A percentile compares a stretch with the other conserved stretches of the same genome.
phyloP scores from a whole-genome alignment of 2,113 vertebrate species.

The Cinclus cinclus region DNA sequence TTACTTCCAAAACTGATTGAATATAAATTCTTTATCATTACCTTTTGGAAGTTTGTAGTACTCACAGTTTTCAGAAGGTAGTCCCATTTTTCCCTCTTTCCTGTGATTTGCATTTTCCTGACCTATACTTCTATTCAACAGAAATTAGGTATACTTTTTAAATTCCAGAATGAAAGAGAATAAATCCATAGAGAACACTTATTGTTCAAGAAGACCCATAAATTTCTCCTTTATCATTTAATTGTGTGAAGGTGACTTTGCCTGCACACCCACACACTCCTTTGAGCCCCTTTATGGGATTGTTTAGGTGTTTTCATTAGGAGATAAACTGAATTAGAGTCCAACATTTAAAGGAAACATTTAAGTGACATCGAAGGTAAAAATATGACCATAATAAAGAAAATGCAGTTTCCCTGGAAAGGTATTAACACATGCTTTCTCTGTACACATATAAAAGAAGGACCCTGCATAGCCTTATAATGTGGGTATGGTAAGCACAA shows the following conservation, averaged over 20 bases:
- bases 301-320: conserved; percentile 12
- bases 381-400: conserved; percentile 10
- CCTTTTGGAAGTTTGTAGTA: not conserved
- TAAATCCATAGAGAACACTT: not conserved
- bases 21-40: not conserved
- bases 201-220: not conserved
- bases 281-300: not conserved
- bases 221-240: not conserved
- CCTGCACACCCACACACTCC: not conserved
- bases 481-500: not conserved
- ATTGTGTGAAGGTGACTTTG: not conserved
- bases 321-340: not conserved
- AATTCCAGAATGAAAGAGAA: not conserved
- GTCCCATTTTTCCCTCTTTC: not conserved
- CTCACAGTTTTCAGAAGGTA: not conserved
- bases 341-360: not conserved
- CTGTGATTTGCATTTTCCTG: not conserved
- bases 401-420: not conserved
- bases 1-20: not conserved
- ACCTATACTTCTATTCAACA: not conserved
- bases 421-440: not conserved
- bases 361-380: not conserved
- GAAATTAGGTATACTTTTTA: not conserved
- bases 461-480: not conserved
- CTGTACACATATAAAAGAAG: not conserved